Evolutionary conservation across 2,888 invertebrate genomes (phyloP).

Genomic region (Pogonocherus hispidulus): DNA sequence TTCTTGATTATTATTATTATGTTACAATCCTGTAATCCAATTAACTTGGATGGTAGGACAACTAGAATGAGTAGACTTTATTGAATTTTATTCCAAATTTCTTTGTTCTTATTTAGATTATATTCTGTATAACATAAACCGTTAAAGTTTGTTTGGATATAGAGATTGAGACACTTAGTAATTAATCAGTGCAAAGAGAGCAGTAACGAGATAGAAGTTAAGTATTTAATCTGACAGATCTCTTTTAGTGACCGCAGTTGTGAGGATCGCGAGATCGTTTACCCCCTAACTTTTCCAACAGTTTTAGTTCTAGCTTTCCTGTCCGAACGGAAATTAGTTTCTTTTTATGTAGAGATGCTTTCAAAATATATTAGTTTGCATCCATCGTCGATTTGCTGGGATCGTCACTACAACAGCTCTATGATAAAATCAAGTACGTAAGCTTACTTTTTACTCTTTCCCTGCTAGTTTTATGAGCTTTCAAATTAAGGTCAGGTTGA

Average conservation of each 20-base stretch:
- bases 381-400: slow-evolving; percentile 64
- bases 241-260: slow-evolving; percentile 61
- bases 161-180: too few relatives aligned
- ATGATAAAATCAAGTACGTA: slow-evolving; percentile 58
- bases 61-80: too few relatives aligned
- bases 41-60: too few relatives aligned
- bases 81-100: too few relatives aligned
- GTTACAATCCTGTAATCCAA: too few relatives aligned
- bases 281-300: slow-evolving; percentile 60
- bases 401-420: slow-evolving; percentile 59
- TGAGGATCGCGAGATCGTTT: slow-evolving; percentile 58
- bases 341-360: slow-evolving; percentile 65
- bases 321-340: slow-evolving; percentile 66
- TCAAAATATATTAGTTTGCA: slow-evolving; percentile 63
- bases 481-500: slow-evolving; percentile 31
- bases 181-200: slow-evolving; percentile 50
- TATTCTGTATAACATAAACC: too few relatives aligned
- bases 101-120: too few relatives aligned
- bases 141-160: too few relatives aligned
- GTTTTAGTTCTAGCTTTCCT: slow-evolving; percentile 63
- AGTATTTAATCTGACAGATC: slow-evolving; percentile 62
- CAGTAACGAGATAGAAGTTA: slow-evolving; percentile 55
- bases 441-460: slow-evolving; percentile 43
- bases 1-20: too few relatives aligned
- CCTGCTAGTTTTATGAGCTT: slow-evolving; percentile 35